These are phyloP conservation scores for Acanthopagrus latus DNA, from an alignment of 2,797 vertebrate genomes.

Conservation along the genomic window DNA sequence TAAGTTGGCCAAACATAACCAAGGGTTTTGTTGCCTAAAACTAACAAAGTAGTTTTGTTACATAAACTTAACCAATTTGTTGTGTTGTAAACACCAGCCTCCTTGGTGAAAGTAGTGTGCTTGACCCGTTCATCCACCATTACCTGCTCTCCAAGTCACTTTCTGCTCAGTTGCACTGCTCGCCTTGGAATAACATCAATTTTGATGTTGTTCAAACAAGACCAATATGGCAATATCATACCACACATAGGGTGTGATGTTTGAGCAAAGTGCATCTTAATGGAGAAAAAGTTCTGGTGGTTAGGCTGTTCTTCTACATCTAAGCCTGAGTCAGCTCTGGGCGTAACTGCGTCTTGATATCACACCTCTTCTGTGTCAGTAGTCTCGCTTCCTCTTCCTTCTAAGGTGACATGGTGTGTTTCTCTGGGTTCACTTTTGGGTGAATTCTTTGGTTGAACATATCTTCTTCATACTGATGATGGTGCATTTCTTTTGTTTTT, in stretches of 20 bases:
- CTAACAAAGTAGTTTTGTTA: no score
- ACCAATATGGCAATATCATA: no score
- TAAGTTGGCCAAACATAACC: no score
- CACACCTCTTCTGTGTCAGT: neutral
- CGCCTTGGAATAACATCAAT: no score
- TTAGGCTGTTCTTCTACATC: neutral
- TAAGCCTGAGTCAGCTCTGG: neutral
- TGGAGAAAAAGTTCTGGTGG: neutral
- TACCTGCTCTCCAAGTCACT: no score
- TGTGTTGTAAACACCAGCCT: no score
- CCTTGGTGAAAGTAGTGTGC: no score
- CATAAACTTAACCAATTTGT: no score
- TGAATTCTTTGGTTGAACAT: neutral
- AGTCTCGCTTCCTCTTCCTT: slow-evolving; percentile 46
- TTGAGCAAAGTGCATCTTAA: neutral
- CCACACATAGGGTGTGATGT: neutral
- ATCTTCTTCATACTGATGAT: neutral
- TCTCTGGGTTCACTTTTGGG: slow-evolving; percentile 14
- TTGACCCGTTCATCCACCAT: no score
- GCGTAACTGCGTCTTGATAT: neutral
- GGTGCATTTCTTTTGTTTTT: neutral
- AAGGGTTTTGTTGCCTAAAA: no score
- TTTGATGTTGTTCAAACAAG: no score
- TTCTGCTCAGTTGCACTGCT: no score
- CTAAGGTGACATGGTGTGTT: slow-evolving; percentile 7